A percentile compares a stretch with the other conserved stretches of the same genome.
Conservation (phyloP, 1,140 invertebrate genomes). For the Zaprionus vittiger region DNA sequence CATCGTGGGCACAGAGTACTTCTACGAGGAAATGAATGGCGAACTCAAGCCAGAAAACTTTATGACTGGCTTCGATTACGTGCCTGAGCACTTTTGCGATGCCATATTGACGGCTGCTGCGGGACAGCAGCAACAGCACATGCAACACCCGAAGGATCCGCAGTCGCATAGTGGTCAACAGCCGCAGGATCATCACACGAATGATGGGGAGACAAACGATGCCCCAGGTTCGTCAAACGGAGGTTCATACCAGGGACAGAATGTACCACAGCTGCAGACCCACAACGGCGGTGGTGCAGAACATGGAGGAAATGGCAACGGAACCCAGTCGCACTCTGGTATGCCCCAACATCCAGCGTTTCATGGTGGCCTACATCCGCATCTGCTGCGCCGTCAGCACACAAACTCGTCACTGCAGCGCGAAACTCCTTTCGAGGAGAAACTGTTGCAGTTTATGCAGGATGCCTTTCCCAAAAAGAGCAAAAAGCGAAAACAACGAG, state of each 20-base stretch:
- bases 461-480: constrained; percentile 82
- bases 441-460: constrained; percentile 80
- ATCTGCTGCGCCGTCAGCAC: constrained; percentile 71
- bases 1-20: constrained; percentile 81
- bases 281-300: constrained; percentile 68
- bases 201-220: constrained; percentile 79
- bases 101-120: constrained; percentile 79
- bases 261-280: constrained; percentile 62
- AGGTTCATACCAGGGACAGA: constrained; percentile 70
- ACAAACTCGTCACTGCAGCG: constrained; percentile 48
- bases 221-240: constrained; percentile 78
- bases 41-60: constrained; percentile 81
- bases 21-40: constrained; percentile 83
- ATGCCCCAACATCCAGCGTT: constrained; percentile 76
- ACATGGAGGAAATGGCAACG: constrained; percentile 51
- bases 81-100: constrained; percentile 81
- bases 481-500: constrained; percentile 79
- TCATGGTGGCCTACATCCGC: constrained; percentile 75
- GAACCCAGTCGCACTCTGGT: constrained; percentile 62
- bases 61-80: constrained; percentile 80
- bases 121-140: constrained; percentile 71
- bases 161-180: constrained; percentile 64
- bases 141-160: constrained; percentile 70
- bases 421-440: constrained; percentile 77
- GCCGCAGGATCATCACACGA: constrained; percentile 76